Conservation (phyloP, 2,113 vertebrate species). For the Onychorhynchus coronatus region DNA sequence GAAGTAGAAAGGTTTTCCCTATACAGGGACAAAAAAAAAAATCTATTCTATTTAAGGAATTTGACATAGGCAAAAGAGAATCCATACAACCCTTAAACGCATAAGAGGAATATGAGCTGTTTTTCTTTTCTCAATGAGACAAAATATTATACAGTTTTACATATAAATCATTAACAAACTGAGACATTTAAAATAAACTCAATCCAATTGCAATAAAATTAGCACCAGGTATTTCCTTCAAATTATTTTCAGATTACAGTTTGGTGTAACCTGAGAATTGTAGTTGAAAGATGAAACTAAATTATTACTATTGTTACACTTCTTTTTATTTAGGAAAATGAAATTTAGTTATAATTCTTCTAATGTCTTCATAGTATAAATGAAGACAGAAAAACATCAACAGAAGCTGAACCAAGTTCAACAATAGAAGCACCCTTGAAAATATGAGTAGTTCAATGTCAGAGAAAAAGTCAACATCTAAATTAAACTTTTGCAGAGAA, state of each 20-base stretch:
- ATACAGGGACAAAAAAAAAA: neutral
- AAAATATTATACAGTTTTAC: neutral
- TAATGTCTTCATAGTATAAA: neutral
- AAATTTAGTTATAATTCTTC: neutral
- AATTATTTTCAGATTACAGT: neutral
- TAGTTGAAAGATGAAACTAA: neutral
- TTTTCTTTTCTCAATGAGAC: neutral
- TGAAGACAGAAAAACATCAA: neutral
- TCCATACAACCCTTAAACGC: neutral
- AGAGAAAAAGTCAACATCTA: neutral
- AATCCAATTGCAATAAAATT: neutral
- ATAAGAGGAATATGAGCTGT: neutral
- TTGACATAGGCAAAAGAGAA: neutral
- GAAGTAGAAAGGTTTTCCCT: neutral
- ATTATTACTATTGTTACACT: neutral
- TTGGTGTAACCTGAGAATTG: neutral
- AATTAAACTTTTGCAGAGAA: neutral
- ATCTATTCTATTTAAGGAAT: neutral
- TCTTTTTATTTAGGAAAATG: neutral
- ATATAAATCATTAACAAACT: neutral
- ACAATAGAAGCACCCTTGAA: neutral
- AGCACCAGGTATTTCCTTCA: neutral
- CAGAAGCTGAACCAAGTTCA: neutral
- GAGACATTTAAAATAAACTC: neutral
- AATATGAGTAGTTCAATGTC: neutral